These are phyloP conservation scores for Cathartes aura DNA, from an alignment of 2,113 vertebrate species.

Conservation along the genomic window DNA sequence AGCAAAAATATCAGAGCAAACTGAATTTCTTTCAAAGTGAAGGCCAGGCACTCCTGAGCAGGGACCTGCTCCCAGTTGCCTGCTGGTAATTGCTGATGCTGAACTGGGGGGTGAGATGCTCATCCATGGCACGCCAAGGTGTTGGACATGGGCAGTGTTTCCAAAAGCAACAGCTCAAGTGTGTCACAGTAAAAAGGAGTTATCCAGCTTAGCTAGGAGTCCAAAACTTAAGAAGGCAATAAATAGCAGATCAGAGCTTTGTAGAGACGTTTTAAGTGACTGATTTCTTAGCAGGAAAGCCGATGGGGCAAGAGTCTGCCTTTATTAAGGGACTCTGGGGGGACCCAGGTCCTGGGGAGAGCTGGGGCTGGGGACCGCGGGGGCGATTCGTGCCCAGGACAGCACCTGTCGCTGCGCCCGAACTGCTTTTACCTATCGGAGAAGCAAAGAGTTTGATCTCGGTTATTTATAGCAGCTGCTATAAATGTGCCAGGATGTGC, in stretches of 20 bases:
- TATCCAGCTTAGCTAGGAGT: neutral
- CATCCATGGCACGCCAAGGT: neutral
- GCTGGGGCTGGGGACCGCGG: fast-evolving
- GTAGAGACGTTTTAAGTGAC: neutral
- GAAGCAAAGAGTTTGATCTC: neutral
- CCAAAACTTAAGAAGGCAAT: neutral
- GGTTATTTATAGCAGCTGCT: constrained; percentile 78
- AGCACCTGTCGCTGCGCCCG: neutral
- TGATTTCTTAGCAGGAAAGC: neutral
- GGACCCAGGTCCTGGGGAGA: neutral
- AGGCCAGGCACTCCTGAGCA: neutral
- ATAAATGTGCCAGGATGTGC: constrained; percentile 67
- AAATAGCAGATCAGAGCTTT: neutral
- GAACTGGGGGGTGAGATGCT: neutral
- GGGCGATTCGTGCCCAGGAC: neutral
- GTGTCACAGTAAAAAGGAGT: neutral
- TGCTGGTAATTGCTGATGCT: neutral
- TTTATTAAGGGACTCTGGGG: neutral
- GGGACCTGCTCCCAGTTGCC: neutral
- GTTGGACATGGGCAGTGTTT: neutral
- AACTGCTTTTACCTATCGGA: neutral
- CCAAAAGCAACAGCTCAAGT: neutral
- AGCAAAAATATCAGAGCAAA: neutral
- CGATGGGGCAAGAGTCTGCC: neutral
- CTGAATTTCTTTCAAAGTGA: neutral